These are phyloP conservation scores for Beroe ovata DNA, from an alignment of 37 sponge, comb jelly and placozoan species.

Conservation along the genomic window DNA sequence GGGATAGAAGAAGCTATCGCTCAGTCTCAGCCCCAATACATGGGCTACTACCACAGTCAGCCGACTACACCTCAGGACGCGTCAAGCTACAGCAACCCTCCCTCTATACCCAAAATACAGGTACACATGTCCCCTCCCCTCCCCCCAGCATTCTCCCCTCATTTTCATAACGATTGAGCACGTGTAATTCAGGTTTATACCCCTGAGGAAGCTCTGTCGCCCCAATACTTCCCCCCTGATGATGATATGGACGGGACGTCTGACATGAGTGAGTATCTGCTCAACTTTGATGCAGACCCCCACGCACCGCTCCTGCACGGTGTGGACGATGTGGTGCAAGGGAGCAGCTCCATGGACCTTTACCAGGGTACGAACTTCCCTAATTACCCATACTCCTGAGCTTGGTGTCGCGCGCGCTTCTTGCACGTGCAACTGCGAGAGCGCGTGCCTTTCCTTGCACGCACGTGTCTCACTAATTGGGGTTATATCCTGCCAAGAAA, in stretches of 20 bases:
- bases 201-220: slow-evolving; percentile 58
- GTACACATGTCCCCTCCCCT: background rate
- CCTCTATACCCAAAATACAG: slow-evolving; percentile 65
- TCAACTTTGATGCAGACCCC: slow-evolving; percentile 13
- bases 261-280: slow-evolving; percentile 21
- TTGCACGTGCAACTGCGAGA: no score
- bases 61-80: background rate
- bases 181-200: slow-evolving; percentile 46
- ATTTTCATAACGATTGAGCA: no score
- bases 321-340: slow-evolving; percentile 25
- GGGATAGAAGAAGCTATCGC: background rate
- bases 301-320: slow-evolving; percentile 4
- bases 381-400: slow-evolving; percentile 46
- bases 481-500: background rate
- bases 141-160: background rate
- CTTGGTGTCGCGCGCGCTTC: no score
- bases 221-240: slow-evolving; percentile 63
- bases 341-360: slow-evolving; percentile 10
- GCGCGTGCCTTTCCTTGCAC: no score
- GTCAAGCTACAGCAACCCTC: slow-evolving; percentile 5
- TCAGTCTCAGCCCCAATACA: slow-evolving; percentile 1
- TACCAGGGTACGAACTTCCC: slow-evolving; percentile 6
- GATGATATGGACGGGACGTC: slow-evolving; percentile 9
- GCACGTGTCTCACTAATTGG: no score
- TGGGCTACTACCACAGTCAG: slow-evolving; percentile 38